Base-by-base conservation (phyloP, 1,140 invertebrate species). In the Hyphantria cunea region DNA sequence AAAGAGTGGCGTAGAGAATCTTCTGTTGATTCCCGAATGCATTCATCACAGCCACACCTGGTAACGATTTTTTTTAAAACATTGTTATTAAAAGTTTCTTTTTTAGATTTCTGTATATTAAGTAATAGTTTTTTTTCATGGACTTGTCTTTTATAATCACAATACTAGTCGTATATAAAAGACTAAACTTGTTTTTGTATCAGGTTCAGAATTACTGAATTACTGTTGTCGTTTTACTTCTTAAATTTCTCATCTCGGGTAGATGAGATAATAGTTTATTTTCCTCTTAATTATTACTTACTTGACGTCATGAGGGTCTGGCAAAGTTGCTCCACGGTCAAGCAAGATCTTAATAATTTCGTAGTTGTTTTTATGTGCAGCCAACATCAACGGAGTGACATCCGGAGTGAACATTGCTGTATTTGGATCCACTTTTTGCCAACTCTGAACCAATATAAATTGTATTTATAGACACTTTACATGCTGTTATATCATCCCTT, bases 361-460 rank as follows among this genome's bases (percentile, higher is more conserved):
- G 80, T 98, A 98, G 90, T 98, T 98, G 79, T 99, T 98, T 70
- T 95, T 93, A 80, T 98, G 97, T 53, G 97, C 97, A 0, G 97
- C 97, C 53, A 99, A 89, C 61, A 98, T 96, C 12, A 99, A 91
- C 0, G 97, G 97, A 0, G 97, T 98, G 66, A 98, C 96, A 86
- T 98, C 97, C 0, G 96, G 95, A 0, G 97, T 96, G 88, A 98
- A 99, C 76, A 93, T 94, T 0, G 95, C 94, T n/a, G 94, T 95
- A 61, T 95, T 94, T 10, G 94, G 92, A 79, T 97, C 96, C 25
- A 97, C 94, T 87, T 94, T 96, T 84, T 97, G 95, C 96, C 96
- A 97, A 79, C 96, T 97, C 94, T 97, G 85, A 51, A 44, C 11
- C 41, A 13, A 44, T 1, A 44, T 2, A 44, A 37, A 56, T 13